These are phyloP conservation scores for Chlorops oryzae DNA, from an alignment of 1,140 invertebrate species.

Conservation along the genomic window DNA sequence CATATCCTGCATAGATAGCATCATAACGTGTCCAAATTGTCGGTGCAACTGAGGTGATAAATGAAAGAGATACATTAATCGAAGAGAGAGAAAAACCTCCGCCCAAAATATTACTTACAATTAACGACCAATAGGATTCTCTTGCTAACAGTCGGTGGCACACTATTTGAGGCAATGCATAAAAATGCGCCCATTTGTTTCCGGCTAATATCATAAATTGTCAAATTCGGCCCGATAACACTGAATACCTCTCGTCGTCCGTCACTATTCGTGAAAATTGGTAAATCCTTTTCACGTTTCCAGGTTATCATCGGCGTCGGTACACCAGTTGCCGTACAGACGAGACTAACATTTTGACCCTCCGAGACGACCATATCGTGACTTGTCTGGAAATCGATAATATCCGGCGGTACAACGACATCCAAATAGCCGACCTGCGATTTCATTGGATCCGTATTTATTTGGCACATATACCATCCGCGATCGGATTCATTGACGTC, in stretches of 20 bases:
- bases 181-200: conserved; percentile 49
- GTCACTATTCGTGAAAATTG: conserved; percentile 40
- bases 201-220: conserved; percentile 43
- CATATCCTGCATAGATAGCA: conserved; percentile 53
- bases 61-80: background rate
- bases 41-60: conserved; percentile 49
- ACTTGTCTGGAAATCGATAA: conserved; percentile 66
- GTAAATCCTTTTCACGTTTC: conserved; percentile 60
- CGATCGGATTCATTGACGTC: conserved; percentile 71
- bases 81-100: background rate
- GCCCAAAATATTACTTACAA: conserved; percentile 55
- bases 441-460: conserved; percentile 89
- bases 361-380: conserved; percentile 66
- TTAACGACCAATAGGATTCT: conserved; percentile 68
- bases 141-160: conserved; percentile 74
- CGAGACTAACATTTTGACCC: conserved; percentile 67
- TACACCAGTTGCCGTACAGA: conserved; percentile 66
- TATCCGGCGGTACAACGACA: conserved; percentile 77
- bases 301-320: conserved; percentile 62
- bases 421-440: conserved; percentile 81
- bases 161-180: conserved; percentile 63
- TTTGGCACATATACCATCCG: conserved; percentile 84
- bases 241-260: conserved; percentile 34
- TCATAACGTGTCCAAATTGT: conserved; percentile 56
- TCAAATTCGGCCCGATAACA: conserved; percentile 46